Base-by-base conservation (phyloP, 2,888 invertebrate genomes). In the Andricus quercusramuli region DNA sequence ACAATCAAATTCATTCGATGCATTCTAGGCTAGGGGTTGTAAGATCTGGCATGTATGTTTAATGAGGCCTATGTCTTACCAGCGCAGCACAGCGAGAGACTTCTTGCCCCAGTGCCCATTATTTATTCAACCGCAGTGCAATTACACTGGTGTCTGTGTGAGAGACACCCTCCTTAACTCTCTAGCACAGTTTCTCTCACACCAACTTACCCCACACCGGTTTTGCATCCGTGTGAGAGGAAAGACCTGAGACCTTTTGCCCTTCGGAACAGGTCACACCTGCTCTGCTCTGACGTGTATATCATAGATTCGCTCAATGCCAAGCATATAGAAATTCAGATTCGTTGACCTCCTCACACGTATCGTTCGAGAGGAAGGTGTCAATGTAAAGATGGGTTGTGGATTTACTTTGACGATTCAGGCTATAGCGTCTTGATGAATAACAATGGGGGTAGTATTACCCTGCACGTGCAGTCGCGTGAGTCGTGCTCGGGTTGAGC, bases 101-200 rank as follows among this genome's bases (percentile, higher is more conserved):
- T 89, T 87, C 85, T 88, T 88, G 83, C 89, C 70, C 51, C 29
- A 70, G 29, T 51, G 51, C 13, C 83, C 85, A 86, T 90, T 86
- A 90, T 83, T 90, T 89, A 90, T 90, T 90, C 89, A 88, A 74
- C 78, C 68, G 77, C 84, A 82, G 83, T 81, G 88, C 86, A 90
- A 89, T 90, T 89, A 88, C 88, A 82, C 80, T 79, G 79, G 76
- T 68, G 62, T 65, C 74, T 32, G 29, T 51, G 13, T 32, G 32
- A 66, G 66, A 70, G 68, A 1, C 22, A 37, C 67, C 20, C 41
- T 67, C 22, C 22, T 44, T n/a, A 44, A 25, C 47, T 68, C 47
- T 51, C 25, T 32, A 66, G 37, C 20, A 66, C 47, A 2, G 9
- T 70, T 51, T 51, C 51, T 51, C 51, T 20, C 11, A 51, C n/a